Percentiles rank a stretch among this genome's conserved stretches.
Conservation (phyloP, 2,888 invertebrate genomes). For the Buathra laborator region DNA sequence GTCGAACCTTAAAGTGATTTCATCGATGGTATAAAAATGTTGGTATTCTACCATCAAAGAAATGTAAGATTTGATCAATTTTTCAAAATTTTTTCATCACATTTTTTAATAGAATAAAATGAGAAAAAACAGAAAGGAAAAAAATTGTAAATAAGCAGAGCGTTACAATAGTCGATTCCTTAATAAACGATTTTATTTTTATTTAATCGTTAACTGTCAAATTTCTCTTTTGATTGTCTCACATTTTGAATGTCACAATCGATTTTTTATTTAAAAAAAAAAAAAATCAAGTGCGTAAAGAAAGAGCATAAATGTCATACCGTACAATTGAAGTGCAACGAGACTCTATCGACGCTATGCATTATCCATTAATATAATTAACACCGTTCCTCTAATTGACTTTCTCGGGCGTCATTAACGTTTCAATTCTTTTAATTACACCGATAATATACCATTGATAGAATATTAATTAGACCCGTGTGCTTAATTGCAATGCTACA, state of each 20-base stretch:
- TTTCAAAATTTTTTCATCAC: too few relatives aligned
- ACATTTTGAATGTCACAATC: not conserved
- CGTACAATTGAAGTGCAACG: not conserved
- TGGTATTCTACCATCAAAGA: too few relatives aligned
- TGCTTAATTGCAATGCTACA: slow-evolving; percentile 39
- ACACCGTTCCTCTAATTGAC: slow-evolving; percentile 71
- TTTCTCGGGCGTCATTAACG: slow-evolving; percentile 72
- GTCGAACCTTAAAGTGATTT: too few relatives aligned
- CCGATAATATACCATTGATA: slow-evolving; percentile 50
- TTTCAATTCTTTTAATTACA: slow-evolving; percentile 56
- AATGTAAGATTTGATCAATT: too few relatives aligned
- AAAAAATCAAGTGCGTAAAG: not conserved
- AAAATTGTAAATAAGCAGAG: too few relatives aligned
- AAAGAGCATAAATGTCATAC: not conserved
- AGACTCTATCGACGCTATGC: not conserved
- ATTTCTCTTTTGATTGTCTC: too few relatives aligned
- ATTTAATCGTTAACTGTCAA: not conserved
- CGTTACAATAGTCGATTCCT: too few relatives aligned
- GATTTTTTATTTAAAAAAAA: not conserved
- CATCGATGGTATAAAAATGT: too few relatives aligned
- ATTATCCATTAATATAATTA: slow-evolving; percentile 74
- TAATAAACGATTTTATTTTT: not conserved
- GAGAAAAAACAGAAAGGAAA: too few relatives aligned
- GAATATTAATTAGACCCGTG: slow-evolving; percentile 59
- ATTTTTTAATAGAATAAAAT: too few relatives aligned